phyloP scores from a whole-genome alignment of 2,797 vertebrate species.

The Chloroceryle inda region DNA sequence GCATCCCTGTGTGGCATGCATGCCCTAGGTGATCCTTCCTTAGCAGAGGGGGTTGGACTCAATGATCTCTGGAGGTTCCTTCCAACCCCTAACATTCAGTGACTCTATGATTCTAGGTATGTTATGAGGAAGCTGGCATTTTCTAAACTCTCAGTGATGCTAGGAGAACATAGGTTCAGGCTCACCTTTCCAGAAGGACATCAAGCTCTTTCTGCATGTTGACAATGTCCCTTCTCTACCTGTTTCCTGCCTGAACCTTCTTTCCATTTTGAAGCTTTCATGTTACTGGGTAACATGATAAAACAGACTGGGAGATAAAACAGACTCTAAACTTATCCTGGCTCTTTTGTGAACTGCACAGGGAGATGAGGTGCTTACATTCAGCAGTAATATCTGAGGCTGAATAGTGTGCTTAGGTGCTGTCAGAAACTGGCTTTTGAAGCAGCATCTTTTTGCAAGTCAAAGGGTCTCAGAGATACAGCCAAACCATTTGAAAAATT shows the following conservation, averaged over 20 bases:
- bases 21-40: no score
- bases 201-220: background rate
- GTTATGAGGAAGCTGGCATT: fast-evolving
- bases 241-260: background rate
- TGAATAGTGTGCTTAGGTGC: background rate
- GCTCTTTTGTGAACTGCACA: background rate
- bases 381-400: background rate
- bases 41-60: no score
- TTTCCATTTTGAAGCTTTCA: background rate
- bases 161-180: background rate
- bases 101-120: no score
- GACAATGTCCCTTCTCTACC: background rate
- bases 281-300: background rate
- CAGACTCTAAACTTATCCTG: background rate
- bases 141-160: background rate
- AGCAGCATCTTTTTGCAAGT: slow-evolving; percentile 29
- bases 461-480: slow-evolving; percentile 30
- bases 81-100: no score
- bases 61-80: no score
- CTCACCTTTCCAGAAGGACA: background rate
- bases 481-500: slow-evolving; percentile 51
- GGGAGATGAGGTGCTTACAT: slow-evolving; percentile 22
- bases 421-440: background rate
- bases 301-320: background rate
- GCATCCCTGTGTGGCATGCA: no score